Evolutionary conservation across 2,888 invertebrate species (phyloP), one percentile per base, ranked within the genome.

Genomic region (Malacosoma neustria): DNA sequence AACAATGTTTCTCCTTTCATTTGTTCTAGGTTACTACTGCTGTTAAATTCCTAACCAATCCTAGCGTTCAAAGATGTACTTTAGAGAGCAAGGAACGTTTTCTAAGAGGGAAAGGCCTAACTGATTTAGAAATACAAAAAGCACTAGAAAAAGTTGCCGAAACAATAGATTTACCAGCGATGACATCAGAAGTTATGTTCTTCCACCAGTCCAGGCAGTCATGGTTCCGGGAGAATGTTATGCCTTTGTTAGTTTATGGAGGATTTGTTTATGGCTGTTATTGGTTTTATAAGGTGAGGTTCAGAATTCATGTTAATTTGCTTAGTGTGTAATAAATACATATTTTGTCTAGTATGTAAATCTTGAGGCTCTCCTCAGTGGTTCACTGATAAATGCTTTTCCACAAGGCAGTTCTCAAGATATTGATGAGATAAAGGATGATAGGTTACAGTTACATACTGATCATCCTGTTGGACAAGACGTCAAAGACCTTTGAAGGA

Each of bases 41-140:
- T 3, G 89, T 95, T 2, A 94, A 93, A 60, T 96, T 96, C 81
- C 80, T 96, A 36, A 90, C 92, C 68, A 96, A 96, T 79, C 92
- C 93, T n/a, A 94, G 92, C 68, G 94, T 96, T 2, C 88, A 90
- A 36, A 85, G 89, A 48, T 94, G 93, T 54, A 91, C 95, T 0
- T 63, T 93, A 37, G 87, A 90, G 39, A 93, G 94, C 67, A 95
- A 94, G 59, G 92, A 93, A 64, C 88, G 91, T 45, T 95, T 95
- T 72, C 86, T 95, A 1, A 88, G 90, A 48, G 88, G 89, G 57
- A 94, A 95, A 72, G 95, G 95, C 33, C 79, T 95, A 1, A 90
- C 92, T 0, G 91, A 93, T 34, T 79, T 88, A 1, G 95, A 95
- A 73, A 92, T 95, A 46, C 88, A 90, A 58, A 80, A 87, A 46